A percentile compares a stretch with the other conserved stretches of the same genome.
phyloP scores from a whole-genome alignment of 2,888 invertebrate genomes.

The Micoletzkya japonica region DNA sequence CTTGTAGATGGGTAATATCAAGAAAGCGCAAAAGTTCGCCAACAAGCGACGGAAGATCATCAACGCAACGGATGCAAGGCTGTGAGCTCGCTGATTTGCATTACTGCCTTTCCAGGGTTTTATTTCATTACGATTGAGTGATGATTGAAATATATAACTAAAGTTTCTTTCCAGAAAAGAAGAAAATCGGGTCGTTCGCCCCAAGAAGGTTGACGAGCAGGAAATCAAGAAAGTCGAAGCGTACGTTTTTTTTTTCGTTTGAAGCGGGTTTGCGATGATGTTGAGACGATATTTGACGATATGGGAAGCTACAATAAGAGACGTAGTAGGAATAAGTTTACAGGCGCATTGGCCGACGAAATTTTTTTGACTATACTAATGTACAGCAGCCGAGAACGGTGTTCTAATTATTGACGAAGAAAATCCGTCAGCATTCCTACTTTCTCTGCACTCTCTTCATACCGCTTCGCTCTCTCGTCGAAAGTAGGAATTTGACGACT shows the following conservation, averaged over 20 bases:
- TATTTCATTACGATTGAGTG: too few species aligned
- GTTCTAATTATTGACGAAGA: neutral
- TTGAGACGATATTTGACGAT: too few species aligned
- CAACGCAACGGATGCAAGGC: slow-evolving; percentile 60
- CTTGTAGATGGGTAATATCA: slow-evolving; percentile 43
- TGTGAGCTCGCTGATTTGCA: slow-evolving; percentile 41
- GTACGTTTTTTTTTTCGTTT: slow-evolving; percentile 43
- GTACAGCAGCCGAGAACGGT: neutral
- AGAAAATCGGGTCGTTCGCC: slow-evolving; percentile 53
- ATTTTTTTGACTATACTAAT: too few species aligned
- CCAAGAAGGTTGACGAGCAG: slow-evolving; percentile 59
- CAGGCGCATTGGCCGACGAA: too few species aligned
- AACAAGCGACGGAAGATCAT: slow-evolving; percentile 48
- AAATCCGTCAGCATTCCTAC: neutral
- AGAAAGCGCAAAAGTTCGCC: slow-evolving; percentile 38
- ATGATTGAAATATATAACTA: too few species aligned
- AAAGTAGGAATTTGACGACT: too few species aligned
- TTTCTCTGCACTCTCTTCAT: neutral
- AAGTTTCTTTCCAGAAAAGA: slow-evolving; percentile 53
- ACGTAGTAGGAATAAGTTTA: neutral
- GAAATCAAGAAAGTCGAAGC: slow-evolving; percentile 56
- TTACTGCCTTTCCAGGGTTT: neutral
- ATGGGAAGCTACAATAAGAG: neutral
- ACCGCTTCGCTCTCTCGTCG: too few species aligned
- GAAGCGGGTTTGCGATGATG: too few species aligned